Percentiles rank a stretch among this genome's conserved stretches.
phyloP scores from a whole-genome alignment of 2,888 invertebrate genomes.

The Drosophila paramelanica region DNA sequence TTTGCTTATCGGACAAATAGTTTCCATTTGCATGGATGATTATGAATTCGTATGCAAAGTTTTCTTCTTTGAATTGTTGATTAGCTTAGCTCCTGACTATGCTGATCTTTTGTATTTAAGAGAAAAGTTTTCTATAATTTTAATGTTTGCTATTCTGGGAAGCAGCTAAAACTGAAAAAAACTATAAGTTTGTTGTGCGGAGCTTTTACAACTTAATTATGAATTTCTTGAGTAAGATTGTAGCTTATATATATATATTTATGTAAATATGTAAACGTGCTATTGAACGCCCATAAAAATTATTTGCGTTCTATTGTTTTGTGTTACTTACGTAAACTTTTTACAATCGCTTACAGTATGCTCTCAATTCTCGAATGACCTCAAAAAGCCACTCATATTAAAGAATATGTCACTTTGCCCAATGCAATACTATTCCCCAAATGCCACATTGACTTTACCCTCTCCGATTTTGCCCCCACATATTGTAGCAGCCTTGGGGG shows the following conservation, averaged over 20 bases:
- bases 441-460: background rate
- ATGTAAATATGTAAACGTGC: too few species aligned
- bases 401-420: background rate
- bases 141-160: background rate
- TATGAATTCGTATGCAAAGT: conserved; percentile 12
- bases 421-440: conserved; percentile 2
- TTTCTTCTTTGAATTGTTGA: background rate
- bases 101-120: too few species aligned
- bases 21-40: conserved; percentile 10
- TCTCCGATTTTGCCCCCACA: background rate
- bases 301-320: background rate
- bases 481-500: conserved; percentile 9
- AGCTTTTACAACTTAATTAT: too few species aligned
- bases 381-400: conserved; percentile 1
- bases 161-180: too few species aligned
- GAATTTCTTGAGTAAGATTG: too few species aligned
- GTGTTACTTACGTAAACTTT: background rate
- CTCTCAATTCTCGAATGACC: background rate
- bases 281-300: too few species aligned
- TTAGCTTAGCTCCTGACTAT: too few species aligned
- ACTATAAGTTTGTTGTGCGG: too few species aligned
- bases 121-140: background rate
- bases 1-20: background rate
- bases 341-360: background rate
- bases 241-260: too few species aligned